phyloP scores from a whole-genome alignment of 2,888 invertebrate genomes.

The Agriopis aurantiaria region DNA sequence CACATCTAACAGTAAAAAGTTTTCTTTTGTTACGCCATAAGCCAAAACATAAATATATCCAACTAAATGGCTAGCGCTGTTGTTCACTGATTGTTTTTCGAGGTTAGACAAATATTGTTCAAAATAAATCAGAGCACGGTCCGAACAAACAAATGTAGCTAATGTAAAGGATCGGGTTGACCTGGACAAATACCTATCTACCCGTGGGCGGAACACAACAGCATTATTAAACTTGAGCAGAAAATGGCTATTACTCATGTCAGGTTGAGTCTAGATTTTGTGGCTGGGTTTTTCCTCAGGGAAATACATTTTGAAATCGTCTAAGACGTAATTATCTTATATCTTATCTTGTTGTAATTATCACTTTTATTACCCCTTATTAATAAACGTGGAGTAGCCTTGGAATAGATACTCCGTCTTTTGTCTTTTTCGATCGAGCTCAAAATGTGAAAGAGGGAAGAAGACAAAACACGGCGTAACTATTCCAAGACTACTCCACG shows the following conservation, averaged over 20 bases:
- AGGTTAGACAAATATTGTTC: conserved; percentile 37
- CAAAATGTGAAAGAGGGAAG: too few species aligned
- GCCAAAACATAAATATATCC: conserved; percentile 28
- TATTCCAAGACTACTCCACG: too few species aligned
- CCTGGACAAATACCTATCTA: conserved; percentile 49
- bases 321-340: neutral
- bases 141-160: conserved; percentile 48
- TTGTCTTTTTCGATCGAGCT: too few species aligned
- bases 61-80: conserved; percentile 33
- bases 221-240: conserved; percentile 29
- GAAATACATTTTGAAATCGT: neutral
- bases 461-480: too few species aligned
- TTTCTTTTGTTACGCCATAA: conserved; percentile 24
- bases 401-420: too few species aligned
- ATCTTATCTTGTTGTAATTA: too few species aligned
- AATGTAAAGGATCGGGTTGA: conserved; percentile 48
- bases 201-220: conserved; percentile 41
- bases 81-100: conserved; percentile 33
- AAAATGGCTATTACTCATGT: conserved; percentile 4
- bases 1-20: conserved; percentile 5
- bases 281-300: neutral
- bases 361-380: too few species aligned
- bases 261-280: neutral
- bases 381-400: too few species aligned
- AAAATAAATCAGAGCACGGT: conserved; percentile 32